Conservation (phyloP, 2,888 invertebrate species). For the Dugesia japonica region DNA sequence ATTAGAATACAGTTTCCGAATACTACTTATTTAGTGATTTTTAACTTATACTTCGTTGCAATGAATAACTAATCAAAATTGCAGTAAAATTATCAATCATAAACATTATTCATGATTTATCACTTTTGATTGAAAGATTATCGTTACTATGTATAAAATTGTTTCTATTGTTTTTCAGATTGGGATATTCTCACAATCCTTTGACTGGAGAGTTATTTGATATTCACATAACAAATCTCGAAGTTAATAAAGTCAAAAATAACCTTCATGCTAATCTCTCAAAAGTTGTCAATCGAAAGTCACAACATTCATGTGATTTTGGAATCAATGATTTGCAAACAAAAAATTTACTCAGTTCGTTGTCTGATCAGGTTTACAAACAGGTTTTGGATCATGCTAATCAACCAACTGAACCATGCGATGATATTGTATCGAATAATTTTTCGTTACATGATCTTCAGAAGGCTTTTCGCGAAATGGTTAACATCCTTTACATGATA, state of each 20-base stretch:
- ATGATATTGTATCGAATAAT: neutral
- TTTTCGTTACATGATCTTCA: neutral
- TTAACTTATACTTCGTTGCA: too few species aligned
- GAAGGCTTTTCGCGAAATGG: neutral
- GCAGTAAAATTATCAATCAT: too few species aligned
- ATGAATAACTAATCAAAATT: too few species aligned
- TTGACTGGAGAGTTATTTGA: neutral
- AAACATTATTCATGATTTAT: too few species aligned
- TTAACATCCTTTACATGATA: neutral
- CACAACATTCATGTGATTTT: neutral
- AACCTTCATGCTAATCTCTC: neutral
- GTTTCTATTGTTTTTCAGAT: neutral
- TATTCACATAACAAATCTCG: neutral
- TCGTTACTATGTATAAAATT: too few species aligned
- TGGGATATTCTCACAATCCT: neutral
- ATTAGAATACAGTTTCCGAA: too few species aligned
- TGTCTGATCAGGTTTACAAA: neutral
- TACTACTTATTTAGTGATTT: too few species aligned
- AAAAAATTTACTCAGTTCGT: neutral
- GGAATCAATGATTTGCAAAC: neutral
- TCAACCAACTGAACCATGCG: neutral
- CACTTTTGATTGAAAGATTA: too few species aligned
- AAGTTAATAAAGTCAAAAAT: neutral
- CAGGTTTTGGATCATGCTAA: neutral
- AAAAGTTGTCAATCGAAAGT: neutral